A percentile compares a stretch with the other conserved stretches of the same genome.
These are phyloP conservation scores for silkworm (Bombyx mori) DNA, from an alignment of 1,140 invertebrate species.

Conservation along the genomic window ASM3026992v2 NC_085112.1:5796501-5797000, in stretches of 20 bases:
- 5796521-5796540: too few relatives aligned
- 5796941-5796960: too few relatives aligned
- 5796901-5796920: too few relatives aligned
- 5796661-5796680: slow-evolving; percentile 73
- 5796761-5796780: slow-evolving; percentile 60
- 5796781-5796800: slow-evolving; percentile 59
- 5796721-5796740: slow-evolving; percentile 62
- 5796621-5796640: slow-evolving; percentile 57
- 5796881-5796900: too few relatives aligned
- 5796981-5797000: too few relatives aligned
- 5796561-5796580: too few relatives aligned
- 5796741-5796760: slow-evolving; percentile 70
- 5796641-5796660: slow-evolving; percentile 73
- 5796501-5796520: too few relatives aligned
- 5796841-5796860: slow-evolving; percentile 66
- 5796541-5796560: too few relatives aligned
- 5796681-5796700: slow-evolving; percentile 74
- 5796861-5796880: slow-evolving; percentile 57
- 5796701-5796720: slow-evolving; percentile 73
- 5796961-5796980: too few relatives aligned
- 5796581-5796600: slow-evolving; percentile 10
- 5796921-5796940: too few relatives aligned
- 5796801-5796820: slow-evolving; percentile 61
- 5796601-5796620: slow-evolving; percentile 29
- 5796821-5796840: slow-evolving; percentile 67